Base-by-base conservation (phyloP, 2,888 invertebrate genomes). In the Iselma pallidipennis region DNA sequence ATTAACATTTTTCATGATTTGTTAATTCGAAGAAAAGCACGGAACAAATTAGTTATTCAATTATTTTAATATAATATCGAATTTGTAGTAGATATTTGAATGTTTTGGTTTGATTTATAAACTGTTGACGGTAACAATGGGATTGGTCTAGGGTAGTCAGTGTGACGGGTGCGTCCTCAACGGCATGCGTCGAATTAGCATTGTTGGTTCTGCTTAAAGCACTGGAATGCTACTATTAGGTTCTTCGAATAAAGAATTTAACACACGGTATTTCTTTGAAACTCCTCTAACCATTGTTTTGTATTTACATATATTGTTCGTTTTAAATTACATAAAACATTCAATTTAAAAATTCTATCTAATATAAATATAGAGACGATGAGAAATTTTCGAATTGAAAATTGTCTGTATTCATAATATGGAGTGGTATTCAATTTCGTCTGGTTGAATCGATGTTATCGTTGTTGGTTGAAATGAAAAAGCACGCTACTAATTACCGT, bases 261-360 rank as follows among this genome's bases (percentile, higher is more conserved):
- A 66, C 68, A 66, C 61, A 65, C 42, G 62, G 57, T 59, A 49
- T 56, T 60, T 64, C 64, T 55, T 63, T 65, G 65, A 69, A 65
- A 63, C 52, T 61, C 63, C 69, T 68, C 71, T 42, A 63, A 64
- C 69, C 66, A 70, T 71, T 71, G 70, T 71, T 63, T 69, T 58
- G 29, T 58, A 69, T 70, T 70, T 71, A 70, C 70, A 70, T 71
- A 70, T 70, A 69, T 69, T 67, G 69, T 71, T 71, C 68, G 67
- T 68, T 67, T 62, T 63, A 69, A 66, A 70, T 70, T 71, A 33
- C 14, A 3, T 1, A 5, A 29, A 29, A 4, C 14, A 33, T 14
- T 33, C 2, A 2, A 5, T 14, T n/a, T n/a, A n/a, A n/a, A n/a
- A n/a, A n/a, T n/a, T n/a, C n/a, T n/a, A n/a, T n/a, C n/a, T n/a